phyloP scores from a whole-genome alignment of 2,888 invertebrate species.

The Deroplatys truncata region DNA sequence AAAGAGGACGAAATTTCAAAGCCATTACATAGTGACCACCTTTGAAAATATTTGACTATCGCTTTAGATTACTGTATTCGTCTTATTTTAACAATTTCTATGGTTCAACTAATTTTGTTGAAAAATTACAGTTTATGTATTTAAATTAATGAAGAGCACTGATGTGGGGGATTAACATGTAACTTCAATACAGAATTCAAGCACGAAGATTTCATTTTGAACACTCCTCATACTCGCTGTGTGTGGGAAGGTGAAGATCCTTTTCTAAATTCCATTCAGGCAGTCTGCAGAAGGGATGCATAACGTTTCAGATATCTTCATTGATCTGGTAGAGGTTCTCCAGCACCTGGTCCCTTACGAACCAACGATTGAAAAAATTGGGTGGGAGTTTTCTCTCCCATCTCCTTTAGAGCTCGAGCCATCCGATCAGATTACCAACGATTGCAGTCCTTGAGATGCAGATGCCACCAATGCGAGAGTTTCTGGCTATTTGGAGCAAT shows the following conservation, averaged over 20 bases:
- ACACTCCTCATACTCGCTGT: neutral
- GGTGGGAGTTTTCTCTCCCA: neutral
- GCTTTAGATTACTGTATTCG: too few relatives aligned
- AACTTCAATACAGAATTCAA: too few relatives aligned
- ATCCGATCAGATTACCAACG: neutral
- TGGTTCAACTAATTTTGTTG: too few relatives aligned
- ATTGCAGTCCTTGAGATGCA: neutral
- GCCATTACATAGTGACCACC: too few relatives aligned
- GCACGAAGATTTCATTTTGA: too few relatives aligned
- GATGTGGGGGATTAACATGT: too few relatives aligned
- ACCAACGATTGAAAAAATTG: neutral
- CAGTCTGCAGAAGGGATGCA: neutral
- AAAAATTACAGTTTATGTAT: too few relatives aligned
- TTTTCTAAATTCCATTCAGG: neutral
- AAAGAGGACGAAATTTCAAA: too few relatives aligned
- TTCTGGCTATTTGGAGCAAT: too few relatives aligned
- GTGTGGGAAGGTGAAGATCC: neutral
- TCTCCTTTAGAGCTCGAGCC: neutral
- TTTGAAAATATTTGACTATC: too few relatives aligned
- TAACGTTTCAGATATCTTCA: neutral
- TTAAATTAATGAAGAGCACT: too few relatives aligned
- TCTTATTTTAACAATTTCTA: too few relatives aligned
- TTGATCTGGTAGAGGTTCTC: neutral
- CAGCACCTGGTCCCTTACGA: neutral
- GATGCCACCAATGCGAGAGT: neutral